These are phyloP conservation scores for Ichneumoninae sp. DNA, from an alignment of 2,888 invertebrate species.

Conservation along the genomic window DNA sequence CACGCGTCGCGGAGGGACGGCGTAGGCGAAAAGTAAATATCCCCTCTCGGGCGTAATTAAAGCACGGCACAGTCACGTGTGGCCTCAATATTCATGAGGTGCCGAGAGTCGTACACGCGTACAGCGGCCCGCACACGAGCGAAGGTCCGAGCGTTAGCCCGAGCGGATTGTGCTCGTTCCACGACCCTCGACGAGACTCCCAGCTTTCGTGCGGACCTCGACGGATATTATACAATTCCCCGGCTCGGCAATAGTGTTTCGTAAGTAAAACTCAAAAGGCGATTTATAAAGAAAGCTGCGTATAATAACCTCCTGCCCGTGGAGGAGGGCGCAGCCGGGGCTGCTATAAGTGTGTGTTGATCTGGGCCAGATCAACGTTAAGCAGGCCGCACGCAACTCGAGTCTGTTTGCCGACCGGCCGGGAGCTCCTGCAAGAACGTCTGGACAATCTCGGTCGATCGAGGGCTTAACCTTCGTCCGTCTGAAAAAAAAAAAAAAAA, in stretches of 20 bases:
- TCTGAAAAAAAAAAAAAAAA: slow-evolving; percentile 23
- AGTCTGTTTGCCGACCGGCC: slow-evolving; percentile 69
- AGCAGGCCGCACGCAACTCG: slow-evolving; percentile 80
- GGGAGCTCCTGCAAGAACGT: slow-evolving; percentile 57
- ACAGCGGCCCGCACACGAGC: background rate
- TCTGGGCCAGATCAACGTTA: slow-evolving; percentile 83
- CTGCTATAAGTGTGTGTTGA: slow-evolving; percentile 68
- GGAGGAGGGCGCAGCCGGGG: slow-evolving; percentile 55
- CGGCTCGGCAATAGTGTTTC: slow-evolving; percentile 33
- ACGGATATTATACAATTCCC: slow-evolving; percentile 26
- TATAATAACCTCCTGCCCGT: slow-evolving; percentile 65
- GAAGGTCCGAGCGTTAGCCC: slow-evolving; percentile 43
- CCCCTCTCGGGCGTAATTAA: slow-evolving; percentile 54
- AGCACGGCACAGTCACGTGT: slow-evolving; percentile 54
- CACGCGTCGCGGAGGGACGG: background rate
- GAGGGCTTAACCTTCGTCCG: slow-evolving; percentile 65
- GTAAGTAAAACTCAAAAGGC: slow-evolving; percentile 47
- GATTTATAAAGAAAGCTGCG: slow-evolving; percentile 70
- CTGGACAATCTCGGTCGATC: slow-evolving; percentile 69
- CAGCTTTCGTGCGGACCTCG: slow-evolving; percentile 16
- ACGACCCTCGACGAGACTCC: slow-evolving; percentile 25
- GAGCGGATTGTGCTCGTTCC: slow-evolving; percentile 49
- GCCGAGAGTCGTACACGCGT: slow-evolving; percentile 49
- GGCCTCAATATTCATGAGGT: slow-evolving; percentile 66
- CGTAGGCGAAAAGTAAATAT: slow-evolving; percentile 55